phyloP scores from a whole-genome alignment of 2,888 invertebrate species.

The Conops quadrifasciatus region DNA sequence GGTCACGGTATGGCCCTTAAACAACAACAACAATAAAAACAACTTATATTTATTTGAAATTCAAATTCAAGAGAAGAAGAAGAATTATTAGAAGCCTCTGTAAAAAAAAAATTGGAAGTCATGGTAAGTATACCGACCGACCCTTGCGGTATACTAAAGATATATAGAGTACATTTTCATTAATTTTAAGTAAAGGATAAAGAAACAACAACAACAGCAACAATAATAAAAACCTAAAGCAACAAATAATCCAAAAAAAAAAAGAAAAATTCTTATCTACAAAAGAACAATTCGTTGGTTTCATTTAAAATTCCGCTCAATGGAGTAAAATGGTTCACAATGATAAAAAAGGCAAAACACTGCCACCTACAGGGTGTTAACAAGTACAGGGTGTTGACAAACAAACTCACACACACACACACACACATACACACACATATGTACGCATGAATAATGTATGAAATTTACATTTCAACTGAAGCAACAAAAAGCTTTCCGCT shows the following conservation, averaged over 20 bases:
- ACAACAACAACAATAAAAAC: too few species aligned
- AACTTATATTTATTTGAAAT: too few species aligned
- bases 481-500: too few species aligned
- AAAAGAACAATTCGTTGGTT: not conserved
- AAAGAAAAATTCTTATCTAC: not conserved
- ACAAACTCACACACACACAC: not conserved
- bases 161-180: too few species aligned
- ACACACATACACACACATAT: not conserved
- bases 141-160: too few species aligned
- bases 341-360: constrained; percentile 2
- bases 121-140: too few species aligned
- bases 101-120: too few species aligned
- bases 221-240: not conserved
- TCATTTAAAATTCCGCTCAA: not conserved
- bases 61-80: too few species aligned
- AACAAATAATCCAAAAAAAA: not conserved
- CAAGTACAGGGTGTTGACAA: not conserved
- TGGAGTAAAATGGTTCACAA: not conserved
- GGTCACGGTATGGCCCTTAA: too few species aligned
- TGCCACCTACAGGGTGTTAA: not conserved
- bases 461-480: too few species aligned
- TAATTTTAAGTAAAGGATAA: too few species aligned
- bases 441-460: not conserved
- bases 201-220: not conserved
- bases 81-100: too few species aligned